Conservation (phyloP, 2,888 invertebrate species). For the Cryptosula pallasiana region DNA sequence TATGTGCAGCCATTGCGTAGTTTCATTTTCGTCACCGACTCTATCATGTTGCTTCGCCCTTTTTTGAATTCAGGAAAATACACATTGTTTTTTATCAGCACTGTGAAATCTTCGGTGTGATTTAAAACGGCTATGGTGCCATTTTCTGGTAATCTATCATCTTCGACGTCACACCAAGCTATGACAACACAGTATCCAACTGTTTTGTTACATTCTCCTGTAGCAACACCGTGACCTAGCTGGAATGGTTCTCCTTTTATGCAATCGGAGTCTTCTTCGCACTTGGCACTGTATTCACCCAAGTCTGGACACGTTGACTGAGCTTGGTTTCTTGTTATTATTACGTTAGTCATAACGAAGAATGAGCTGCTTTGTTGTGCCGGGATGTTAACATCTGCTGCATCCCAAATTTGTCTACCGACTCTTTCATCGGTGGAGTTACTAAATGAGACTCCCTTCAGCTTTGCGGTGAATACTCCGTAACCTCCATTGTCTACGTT, state of each 20-base stretch:
- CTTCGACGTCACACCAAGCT: constrained; percentile 57
- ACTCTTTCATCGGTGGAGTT: constrained; percentile 34
- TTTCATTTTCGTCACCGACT: constrained; percentile 38
- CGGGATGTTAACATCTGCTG: constrained; percentile 56
- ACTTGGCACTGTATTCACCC: too few species aligned
- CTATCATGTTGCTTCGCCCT: constrained; percentile 41
- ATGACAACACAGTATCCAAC: background rate
- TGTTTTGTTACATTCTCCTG: background rate
- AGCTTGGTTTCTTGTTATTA: constrained; percentile 55
- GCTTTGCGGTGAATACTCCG: constrained; percentile 55
- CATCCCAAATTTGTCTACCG: constrained; percentile 53
- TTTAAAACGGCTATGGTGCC: constrained; percentile 33
- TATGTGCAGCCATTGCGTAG: constrained; percentile 47
- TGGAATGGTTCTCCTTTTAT: background rate
- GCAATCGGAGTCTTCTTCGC: background rate
- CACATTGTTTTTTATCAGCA: constrained; percentile 56
- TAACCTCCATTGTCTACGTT: constrained; percentile 49
- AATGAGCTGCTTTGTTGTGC: constrained; percentile 57
- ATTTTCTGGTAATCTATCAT: constrained; percentile 32
- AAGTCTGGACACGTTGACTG: constrained; percentile 47
- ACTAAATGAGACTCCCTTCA: constrained; percentile 55
- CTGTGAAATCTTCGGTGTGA: constrained; percentile 50
- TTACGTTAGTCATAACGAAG: constrained; percentile 57
- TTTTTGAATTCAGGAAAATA: constrained; percentile 45
- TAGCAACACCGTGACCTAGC: constrained; percentile 1